Evolutionary conservation across 2,113 vertebrate genomes (phyloP), one percentile per base, ranked within the genome.

Genomic region (Melanotaenia duboulayi): DNA sequence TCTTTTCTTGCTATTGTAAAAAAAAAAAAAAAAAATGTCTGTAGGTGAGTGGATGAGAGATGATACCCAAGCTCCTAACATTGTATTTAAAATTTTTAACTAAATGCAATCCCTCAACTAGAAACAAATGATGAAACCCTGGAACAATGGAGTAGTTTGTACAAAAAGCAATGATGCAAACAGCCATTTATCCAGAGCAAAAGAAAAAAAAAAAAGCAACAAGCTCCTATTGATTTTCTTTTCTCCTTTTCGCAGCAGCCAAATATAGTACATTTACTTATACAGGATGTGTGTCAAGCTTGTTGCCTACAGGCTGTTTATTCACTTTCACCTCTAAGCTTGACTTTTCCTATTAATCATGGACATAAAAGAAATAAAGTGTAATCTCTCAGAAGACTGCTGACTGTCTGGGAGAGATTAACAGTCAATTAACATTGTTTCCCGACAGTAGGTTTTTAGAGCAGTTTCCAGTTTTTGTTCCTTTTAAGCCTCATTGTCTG

Each of bases 281-380:
- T 54, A 37, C 37, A 69, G 63, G 32, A 80, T 82, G 55, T 76
- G 56, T 83, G 65, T 86, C 65, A 72, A 22, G 65, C 24, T 54
- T 60, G 57, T 81, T 52, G 48, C 62, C 80, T 57, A 11, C 59
- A 65, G 77, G 84, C 72, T 13, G 22, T 62, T 65, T 74, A 42
- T 5, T 40, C 49, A 71, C 69, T 57, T 69, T 78, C 62, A 76
- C 74, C 58, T 74, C 42, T 25, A 72, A 81, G 56, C 35, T 39
- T 39, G 28, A 72, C 54, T 62, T 60, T 25, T 77, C 42, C 44
- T 64, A 58, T 72, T 65, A 78, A 76, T 81, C 42, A 57, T 32
- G 0, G 16, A 9, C 83, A 23, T 25, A 39, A 9, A 66, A 25
- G 66, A 64, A 56, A 39, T 70, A n/a, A 1, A 48, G 16, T 58